Base-by-base conservation (phyloP, 2,797 vertebrate species). In the Hoplostethus mediterraneus region DNA sequence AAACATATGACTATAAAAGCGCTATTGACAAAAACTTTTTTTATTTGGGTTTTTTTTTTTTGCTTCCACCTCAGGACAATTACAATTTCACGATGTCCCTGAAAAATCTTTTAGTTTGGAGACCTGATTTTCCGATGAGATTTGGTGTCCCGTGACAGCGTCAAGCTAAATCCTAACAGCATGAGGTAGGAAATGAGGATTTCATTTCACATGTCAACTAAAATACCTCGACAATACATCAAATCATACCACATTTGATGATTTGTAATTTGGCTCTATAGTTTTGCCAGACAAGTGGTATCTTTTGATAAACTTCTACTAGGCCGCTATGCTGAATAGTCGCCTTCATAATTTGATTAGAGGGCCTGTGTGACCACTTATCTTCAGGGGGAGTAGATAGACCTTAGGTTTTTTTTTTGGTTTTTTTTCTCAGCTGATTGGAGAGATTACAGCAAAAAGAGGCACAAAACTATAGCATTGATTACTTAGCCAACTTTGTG, bases 241-340 rank as follows among this genome's bases (percentile, higher is more conserved):
- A 57, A 59, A 54, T 31, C 54, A 54, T 5, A 2, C 30, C 31
- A 75, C 10, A 16, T 42, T 53, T 60, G 40, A 53, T 52, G 2
- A 9, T 7, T 5, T 48, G 44, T 56, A 59, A 68, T 73, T 73
- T 67, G 69, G n/a, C 45, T 74, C 40, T 54, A n/a, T 71, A 59
- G 49, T 44, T 68, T 25, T 25, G 25, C 56, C 58, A 68, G 61
- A 77, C 67, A 60, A 63, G 58, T 30, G 64, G 30, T 76, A 61
- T 64, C 64, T 73, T 74, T n/a, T 65, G 25, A 62, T 63, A 45
- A 61, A 21, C 60, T 33, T 62, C 51, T 56, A 61, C 48, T 16
- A 17, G 1, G 36, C n/a, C 54, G 60, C n/a, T 75, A 56, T 17
- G 51, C 11, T 28, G 25, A 54, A 12, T 54, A 14, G 5, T 25